These are phyloP conservation scores for Scrobipalpa atriplicella DNA, from an alignment of 2,888 invertebrate species.

Conservation along the genomic window DNA sequence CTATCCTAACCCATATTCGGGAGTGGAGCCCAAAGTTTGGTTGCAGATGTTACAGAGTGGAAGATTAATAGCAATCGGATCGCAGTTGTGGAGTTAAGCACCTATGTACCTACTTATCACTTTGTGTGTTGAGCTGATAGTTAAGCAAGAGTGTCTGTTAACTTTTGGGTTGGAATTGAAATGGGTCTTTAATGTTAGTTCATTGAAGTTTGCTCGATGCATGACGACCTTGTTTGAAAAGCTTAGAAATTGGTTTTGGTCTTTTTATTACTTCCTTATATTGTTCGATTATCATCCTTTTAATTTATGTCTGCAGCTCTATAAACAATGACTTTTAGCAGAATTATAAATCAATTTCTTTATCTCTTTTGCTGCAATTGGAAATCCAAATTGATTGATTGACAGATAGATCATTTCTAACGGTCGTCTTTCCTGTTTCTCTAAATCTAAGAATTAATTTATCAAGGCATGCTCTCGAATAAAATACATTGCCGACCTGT, in stretches of 20 bases:
- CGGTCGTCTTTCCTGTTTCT: conserved; percentile 28
- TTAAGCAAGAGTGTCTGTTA: conserved; percentile 14
- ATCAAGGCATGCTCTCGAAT: conserved; percentile 28
- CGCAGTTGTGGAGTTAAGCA: conserved; percentile 36
- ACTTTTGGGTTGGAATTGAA: not conserved
- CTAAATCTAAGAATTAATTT: conserved; percentile 16
- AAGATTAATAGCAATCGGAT: conserved; percentile 51
- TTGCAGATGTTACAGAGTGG: conserved; percentile 37
- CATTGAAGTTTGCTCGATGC: not conserved
- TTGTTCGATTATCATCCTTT: too few species aligned
- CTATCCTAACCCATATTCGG: conserved; percentile 11
- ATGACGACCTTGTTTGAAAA: too few species aligned
- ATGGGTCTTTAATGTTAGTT: not conserved
- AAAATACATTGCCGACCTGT: conserved; percentile 38
- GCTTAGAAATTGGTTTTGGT: too few species aligned
- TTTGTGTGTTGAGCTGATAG: conserved; percentile 17
- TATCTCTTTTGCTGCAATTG: not conserved
- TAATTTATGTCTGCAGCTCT: too few species aligned
- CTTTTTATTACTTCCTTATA: too few species aligned
- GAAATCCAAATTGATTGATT: conserved; percentile 22
- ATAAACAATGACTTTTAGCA: too few species aligned
- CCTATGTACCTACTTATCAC: conserved; percentile 21
- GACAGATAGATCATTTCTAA: conserved; percentile 25
- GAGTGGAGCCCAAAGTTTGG: conserved; percentile 20
- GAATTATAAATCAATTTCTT: too few species aligned